Percentiles rank a stretch among this genome's conserved stretches.
phyloP scores from a whole-genome alignment of 2,113 vertebrate genomes.

The Nothoprocta perdicaria region DNA sequence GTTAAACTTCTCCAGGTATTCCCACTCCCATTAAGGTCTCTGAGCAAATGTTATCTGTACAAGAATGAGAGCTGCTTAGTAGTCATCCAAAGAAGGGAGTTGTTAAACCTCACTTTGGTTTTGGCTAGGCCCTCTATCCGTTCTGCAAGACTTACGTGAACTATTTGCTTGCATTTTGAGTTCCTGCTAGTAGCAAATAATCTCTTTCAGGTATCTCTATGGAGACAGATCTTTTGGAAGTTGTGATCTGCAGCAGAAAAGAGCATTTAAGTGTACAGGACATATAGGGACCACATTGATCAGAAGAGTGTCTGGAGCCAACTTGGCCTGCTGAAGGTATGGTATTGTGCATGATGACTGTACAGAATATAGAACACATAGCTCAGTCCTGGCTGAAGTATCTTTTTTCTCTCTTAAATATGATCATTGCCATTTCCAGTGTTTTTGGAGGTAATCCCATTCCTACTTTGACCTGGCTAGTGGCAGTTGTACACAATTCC shows the following conservation, averaged over 20 bases:
- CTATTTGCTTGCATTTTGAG: not conserved
- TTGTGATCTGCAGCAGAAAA: not conserved
- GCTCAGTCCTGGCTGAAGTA: too few relatives aligned
- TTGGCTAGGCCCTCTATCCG: not conserved
- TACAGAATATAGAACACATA: not conserved
- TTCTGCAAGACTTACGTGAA: accelerated
- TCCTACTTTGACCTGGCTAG: not conserved
- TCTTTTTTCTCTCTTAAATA: too few relatives aligned
- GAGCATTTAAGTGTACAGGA: not conserved
- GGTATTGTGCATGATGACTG: not conserved
- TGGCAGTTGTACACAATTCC: not conserved
- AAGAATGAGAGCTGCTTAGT: not conserved
- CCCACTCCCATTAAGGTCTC: not conserved
- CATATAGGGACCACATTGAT: accelerated
- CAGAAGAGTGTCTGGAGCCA: accelerated
- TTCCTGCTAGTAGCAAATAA: not conserved
- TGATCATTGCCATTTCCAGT: not conserved
- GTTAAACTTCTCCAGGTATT: accelerated
- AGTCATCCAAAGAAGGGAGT: not conserved
- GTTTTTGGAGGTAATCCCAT: not conserved
- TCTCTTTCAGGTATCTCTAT: not conserved
- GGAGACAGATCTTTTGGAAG: not conserved
- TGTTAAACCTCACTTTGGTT: not conserved
- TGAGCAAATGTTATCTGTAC: not conserved
- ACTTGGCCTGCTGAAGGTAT: not conserved